A percentile compares a stretch with the other conserved stretches of the same genome.
Evolutionary conservation across 2,888 invertebrate species (phyloP).

Genomic region (Acronicta leporina): DNA sequence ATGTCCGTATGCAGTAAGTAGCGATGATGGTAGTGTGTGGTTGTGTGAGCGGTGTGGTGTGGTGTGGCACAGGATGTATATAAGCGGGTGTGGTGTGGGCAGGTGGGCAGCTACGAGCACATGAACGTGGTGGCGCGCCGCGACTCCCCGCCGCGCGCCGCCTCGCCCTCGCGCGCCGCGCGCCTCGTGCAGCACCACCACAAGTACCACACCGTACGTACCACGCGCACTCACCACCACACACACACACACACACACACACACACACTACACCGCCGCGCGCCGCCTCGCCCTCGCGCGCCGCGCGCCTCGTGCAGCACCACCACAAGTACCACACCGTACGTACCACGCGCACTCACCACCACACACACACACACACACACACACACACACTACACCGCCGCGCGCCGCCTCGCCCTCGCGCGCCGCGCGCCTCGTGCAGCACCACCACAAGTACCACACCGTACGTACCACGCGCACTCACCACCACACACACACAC

Average conservation of each 20-base stretch:
- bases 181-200: constrained; percentile 93
- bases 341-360: no score
- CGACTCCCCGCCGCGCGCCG: constrained; percentile 96
- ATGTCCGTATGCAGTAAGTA: no score
- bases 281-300: no score
- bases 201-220: constrained; percentile 98
- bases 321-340: no score
- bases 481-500: no score
- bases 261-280: not conserved
- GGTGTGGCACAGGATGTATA: constrained; percentile 40
- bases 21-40: not conserved
- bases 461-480: no score
- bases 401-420: no score
- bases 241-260: not conserved
- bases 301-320: no score
- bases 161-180: constrained; percentile 96
- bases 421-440: no score
- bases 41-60: constrained; percentile 4
- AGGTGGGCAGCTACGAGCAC: constrained; percentile 98
- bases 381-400: no score
- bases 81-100: constrained; percentile 50
- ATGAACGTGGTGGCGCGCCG: constrained; percentile 94
- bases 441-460: no score
- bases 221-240: not conserved
- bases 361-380: no score